A percentile compares a stretch with the other conserved stretches of the same genome.
phyloP scores from a whole-genome alignment of 2,113 vertebrate species.

The Heterocephalus glaber region DNA sequence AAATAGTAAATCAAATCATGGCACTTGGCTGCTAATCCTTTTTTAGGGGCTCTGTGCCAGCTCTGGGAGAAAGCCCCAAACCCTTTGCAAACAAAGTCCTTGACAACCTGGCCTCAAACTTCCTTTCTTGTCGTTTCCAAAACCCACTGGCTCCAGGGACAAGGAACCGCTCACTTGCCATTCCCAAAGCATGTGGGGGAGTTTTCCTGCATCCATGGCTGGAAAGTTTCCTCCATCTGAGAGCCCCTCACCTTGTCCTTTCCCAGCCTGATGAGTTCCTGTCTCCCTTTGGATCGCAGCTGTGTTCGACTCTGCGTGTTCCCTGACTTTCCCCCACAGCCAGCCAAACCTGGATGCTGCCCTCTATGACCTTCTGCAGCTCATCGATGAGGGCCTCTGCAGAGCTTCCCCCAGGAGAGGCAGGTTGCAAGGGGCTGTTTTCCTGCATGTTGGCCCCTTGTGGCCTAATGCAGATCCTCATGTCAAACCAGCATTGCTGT shows the following conservation, averaged over 20 bases:
- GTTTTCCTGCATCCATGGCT: neutral
- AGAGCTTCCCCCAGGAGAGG: neutral
- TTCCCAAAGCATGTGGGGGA: neutral
- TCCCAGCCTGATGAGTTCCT: neutral
- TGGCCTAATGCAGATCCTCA: neutral
- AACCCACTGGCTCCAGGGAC: neutral
- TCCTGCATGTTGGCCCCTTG: neutral
- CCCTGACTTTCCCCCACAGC: neutral
- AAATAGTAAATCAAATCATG: neutral
- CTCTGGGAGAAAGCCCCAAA: neutral
- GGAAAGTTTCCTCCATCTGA: neutral
- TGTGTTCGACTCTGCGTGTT: neutral
- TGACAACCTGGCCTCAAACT: neutral
- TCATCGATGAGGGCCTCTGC: neutral
- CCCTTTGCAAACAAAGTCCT: neutral
- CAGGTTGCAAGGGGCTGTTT: neutral
- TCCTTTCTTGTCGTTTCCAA: neutral
- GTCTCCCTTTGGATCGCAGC: neutral
- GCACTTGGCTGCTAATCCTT: neutral
- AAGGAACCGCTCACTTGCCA: neutral
- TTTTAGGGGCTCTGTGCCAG: neutral
- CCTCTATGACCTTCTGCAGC: neutral
- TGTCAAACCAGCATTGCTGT: neutral
- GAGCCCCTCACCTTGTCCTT: neutral
- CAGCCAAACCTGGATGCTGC: neutral